These are phyloP conservation scores for Patagioenas fasciata DNA, from an alignment of 2,113 vertebrate species.

Conservation along the genomic window DNA sequence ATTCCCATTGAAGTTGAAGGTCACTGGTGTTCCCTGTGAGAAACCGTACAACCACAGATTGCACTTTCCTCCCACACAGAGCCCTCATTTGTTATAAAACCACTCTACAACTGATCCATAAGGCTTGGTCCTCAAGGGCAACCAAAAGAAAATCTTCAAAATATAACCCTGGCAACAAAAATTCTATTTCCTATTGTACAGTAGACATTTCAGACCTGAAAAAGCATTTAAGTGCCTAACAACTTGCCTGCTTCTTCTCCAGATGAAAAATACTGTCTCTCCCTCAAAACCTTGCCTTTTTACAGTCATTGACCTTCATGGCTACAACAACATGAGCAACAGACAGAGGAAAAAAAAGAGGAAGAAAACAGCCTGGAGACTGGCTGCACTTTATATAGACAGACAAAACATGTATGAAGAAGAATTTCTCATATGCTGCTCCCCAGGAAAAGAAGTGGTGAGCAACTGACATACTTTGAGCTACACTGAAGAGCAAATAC, in stretches of 20 bases:
- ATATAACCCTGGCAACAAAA: slow-evolving; percentile 1
- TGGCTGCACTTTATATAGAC: not conserved
- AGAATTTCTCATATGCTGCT: not conserved
- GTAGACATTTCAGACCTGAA: not conserved
- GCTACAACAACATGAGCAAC: not conserved
- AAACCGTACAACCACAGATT: not conserved
- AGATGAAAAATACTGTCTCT: not conserved
- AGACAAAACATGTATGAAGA: slow-evolving; percentile 7
- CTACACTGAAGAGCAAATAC: not conserved
- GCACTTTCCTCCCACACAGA: not conserved
- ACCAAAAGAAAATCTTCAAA: not conserved
- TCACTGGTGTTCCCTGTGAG: not conserved
- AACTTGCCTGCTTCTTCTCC: not conserved
- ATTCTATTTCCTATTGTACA: not conserved
- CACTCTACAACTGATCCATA: not conserved
- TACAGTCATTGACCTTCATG: not conserved
- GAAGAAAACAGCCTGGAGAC: not conserved
- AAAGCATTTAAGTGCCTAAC: not conserved
- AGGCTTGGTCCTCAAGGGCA: not conserved
- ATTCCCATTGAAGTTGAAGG: not conserved
- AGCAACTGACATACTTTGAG: not conserved
- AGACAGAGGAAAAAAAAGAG: not conserved
- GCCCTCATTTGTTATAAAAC: not conserved
- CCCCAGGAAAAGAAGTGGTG: not conserved
- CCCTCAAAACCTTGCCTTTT: not conserved